Base-by-base conservation (phyloP, 23 tunicate species). In the Aplidium turbinatum region DNA sequence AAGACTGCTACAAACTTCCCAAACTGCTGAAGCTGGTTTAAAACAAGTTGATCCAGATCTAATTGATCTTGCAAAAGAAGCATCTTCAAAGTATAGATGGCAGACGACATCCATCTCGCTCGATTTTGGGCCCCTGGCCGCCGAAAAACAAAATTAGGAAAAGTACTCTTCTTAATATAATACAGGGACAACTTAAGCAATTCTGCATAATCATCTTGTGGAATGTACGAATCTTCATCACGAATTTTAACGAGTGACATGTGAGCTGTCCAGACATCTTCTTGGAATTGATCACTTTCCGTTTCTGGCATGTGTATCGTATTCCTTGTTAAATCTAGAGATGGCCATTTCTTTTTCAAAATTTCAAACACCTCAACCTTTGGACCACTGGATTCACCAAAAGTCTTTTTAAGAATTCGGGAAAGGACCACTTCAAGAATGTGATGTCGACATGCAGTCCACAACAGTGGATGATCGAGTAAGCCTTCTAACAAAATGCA, bases 1-100 rank as follows among this genome's bases (percentile, higher is more conserved):
- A 60, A 29, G 67, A 60, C 67, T 5, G 67, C 67, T 29, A 60
- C 67, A 60, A 60, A 60, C 30, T 60, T 29, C 30, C 67, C 67
- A 60, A 60, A 60, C 67, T 29, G 67, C 31, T 60, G 30, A 5
- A 60, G 31, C 5, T 16, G 9, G 13, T 60, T 60, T 9, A 60
- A 7, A 60, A 60, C 31, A 16, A 29, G 19, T 60, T 5, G 36
- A 60, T 60, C 67, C 35, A 60, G 3, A 60, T 60, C 36, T 29
- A 60, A 23, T 60, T 25, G 67, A 4, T 4, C 31, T 60, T 60
- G 67, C 9, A 60, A 38, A 9, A 60, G 35, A 28, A 54, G 22
- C 60, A 54, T 54, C 23, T 13, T 54, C 19, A 54, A n/a, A 5
- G 60, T n/a, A 54, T 54, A 54, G 19, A 54, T 54, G 19, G 60